Percentiles rank a stretch among this genome's conserved stretches.
Evolutionary conservation across 2,888 invertebrate genomes (phyloP).

Genomic region (Diogma glabrata): DNA sequence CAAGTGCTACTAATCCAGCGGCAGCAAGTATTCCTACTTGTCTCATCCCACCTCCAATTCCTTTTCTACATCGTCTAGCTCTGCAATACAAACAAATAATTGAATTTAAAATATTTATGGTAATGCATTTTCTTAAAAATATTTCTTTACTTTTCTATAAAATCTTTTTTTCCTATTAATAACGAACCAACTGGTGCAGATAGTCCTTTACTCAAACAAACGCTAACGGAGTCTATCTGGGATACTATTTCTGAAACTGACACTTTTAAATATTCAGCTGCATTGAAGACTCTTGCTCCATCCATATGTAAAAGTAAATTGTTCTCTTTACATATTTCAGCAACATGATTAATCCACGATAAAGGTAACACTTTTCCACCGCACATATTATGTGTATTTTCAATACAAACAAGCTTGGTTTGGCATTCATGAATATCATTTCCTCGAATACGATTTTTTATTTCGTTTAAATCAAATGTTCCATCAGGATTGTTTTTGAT

Average conservation of each 20-base stretch:
- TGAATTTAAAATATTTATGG: too few relatives aligned
- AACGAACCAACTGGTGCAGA: conserved; percentile 84
- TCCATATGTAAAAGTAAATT: conserved; percentile 75
- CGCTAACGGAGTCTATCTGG: conserved; percentile 67
- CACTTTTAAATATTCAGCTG: conserved; percentile 53
- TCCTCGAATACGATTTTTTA: conserved; percentile 53
- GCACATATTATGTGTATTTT: conserved; percentile 85
- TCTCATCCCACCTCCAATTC: conserved; percentile 87
- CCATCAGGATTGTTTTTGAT: conserved; percentile 71
- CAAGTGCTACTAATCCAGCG: conserved; percentile 74
- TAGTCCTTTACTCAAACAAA: conserved; percentile 87
- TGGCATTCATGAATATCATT: conserved; percentile 65
- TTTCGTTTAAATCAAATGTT: conserved; percentile 63
- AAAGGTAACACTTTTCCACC: conserved; percentile 78
- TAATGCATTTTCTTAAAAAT: too few relatives aligned
- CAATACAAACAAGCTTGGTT: conserved; percentile 69
- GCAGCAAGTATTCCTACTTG: conserved; percentile 87
- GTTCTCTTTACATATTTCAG: conserved; percentile 48
- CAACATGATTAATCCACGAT: conserved; percentile 63
- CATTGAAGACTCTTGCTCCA: conserved; percentile 88
- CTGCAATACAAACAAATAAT: too few relatives aligned
- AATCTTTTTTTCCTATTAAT: conserved; percentile 61
- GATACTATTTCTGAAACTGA: conserved; percentile 51
- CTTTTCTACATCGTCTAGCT: conserved; percentile 71
- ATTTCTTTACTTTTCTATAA: conserved; percentile 61